Evolutionary conservation across 2,888 invertebrate genomes (phyloP).

Genomic region (Lepidocyrtoides sp.): DNA sequence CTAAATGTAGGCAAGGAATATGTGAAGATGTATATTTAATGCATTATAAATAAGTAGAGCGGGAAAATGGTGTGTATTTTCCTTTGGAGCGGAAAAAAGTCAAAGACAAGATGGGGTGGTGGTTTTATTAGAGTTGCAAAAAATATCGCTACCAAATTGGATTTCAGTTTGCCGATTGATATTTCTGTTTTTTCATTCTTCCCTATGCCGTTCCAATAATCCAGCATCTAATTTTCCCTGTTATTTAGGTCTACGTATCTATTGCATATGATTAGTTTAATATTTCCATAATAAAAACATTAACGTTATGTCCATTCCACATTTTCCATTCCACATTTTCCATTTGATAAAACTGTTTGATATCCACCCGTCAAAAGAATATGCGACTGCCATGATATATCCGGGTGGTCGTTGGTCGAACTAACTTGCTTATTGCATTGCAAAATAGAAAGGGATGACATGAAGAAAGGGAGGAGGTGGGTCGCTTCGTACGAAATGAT

Average conservation of each 20-base stretch:
- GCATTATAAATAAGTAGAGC: slow-evolving; percentile 30
- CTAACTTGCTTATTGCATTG: neutral
- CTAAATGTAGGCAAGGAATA: neutral
- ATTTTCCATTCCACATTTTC: slow-evolving; percentile 37
- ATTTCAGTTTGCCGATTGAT: neutral
- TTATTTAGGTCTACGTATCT: neutral
- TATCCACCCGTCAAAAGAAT: slow-evolving; percentile 12
- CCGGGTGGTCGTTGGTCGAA: slow-evolving; percentile 63
- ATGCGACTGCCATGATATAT: slow-evolving; percentile 57
- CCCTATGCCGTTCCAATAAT: neutral
- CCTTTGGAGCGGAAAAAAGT: neutral
- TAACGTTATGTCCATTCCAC: slow-evolving; percentile 21
- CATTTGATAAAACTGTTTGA: neutral
- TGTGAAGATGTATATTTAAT: slow-evolving; percentile 27
- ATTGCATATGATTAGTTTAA: neutral
- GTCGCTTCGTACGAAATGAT: neutral
- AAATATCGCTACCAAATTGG: neutral
- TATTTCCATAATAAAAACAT: slow-evolving; percentile 46
- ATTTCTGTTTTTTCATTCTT: neutral
- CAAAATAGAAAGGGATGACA: slow-evolving; percentile 52
- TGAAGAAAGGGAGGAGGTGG: slow-evolving; percentile 50
- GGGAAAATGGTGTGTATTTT: neutral
- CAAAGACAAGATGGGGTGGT: neutral
- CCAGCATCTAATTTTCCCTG: neutral
- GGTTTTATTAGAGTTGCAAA: neutral